Base-by-base conservation (phyloP, 1,140 invertebrate genomes). In the Euura saliciscinereae region DNA sequence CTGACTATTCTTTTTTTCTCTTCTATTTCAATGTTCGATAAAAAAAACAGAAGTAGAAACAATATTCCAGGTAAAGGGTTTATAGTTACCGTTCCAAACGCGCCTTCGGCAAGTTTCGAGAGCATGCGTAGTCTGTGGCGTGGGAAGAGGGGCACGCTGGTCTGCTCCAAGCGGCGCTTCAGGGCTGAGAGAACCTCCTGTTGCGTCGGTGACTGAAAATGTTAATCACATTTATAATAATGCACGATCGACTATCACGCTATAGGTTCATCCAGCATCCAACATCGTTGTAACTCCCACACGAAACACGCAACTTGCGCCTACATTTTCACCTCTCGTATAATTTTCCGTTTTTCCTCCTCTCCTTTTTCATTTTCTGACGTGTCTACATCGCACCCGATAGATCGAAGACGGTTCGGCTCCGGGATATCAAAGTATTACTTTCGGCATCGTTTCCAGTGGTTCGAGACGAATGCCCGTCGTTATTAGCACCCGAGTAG, bases 81-180 rank as follows among this genome's bases (percentile, higher is more conserved):
- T n/a, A 70, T 76, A 88, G 89, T 89, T 89, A 97, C 96, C 85
- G 95, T 96, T 86, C 96, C 96, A 85, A 96, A 98, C 67, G 94
- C 93, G 74, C 96, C 96, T 85, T 97, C 95, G 42, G 95, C 95
- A 45, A 97, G 89, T 83, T 96, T 96, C 65, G 95, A 94, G 71
- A 97, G 90, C 92, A 97, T 96, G 74, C 94, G 89, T 45, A 98
- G 90, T 81, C 94, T 90, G 85, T 96, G 94, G 77, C 95, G 89
- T 73, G 95, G 94, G 85, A 97, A 95, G 88, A 97, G 94, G 75
- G 92, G 90, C 66, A 94, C 91, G 71, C 90, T 90, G 42, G 91
- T 92, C 72, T 91, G 91, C 83, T 94, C 92, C 76, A 94, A 85
- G 69, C 93, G 89, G 82, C 90, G 90, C 85, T 92, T 93, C 77